phyloP scores from a whole-genome alignment of 2,888 invertebrate species.

The Rhyacophila evoluta region DNA sequence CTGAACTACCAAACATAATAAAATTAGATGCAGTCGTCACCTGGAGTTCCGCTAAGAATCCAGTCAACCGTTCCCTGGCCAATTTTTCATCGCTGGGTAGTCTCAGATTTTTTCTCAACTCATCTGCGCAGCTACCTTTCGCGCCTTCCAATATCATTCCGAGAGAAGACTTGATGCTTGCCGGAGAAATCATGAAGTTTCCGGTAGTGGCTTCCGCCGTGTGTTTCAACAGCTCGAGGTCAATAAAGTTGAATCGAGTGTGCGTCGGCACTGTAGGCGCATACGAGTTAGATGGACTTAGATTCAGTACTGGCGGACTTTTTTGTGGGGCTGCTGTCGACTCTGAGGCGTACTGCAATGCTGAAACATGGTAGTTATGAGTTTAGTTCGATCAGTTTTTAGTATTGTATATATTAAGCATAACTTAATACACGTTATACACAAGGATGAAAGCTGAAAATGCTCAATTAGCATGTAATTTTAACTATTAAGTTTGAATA shows the following conservation, averaged over 20 bases:
- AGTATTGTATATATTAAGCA: too few relatives aligned
- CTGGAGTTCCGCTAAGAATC: constrained; percentile 60
- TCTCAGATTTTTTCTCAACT: constrained; percentile 71
- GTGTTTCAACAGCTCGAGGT: constrained; percentile 69
- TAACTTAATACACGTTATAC: too few relatives aligned
- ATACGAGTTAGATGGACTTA: neutral
- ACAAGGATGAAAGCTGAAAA: too few relatives aligned
- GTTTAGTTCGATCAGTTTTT: too few relatives aligned
- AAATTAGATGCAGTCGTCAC: too few relatives aligned
- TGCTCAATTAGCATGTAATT: too few relatives aligned
- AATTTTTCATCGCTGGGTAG: constrained; percentile 64
- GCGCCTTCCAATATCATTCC: constrained; percentile 76
- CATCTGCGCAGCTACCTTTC: constrained; percentile 68
- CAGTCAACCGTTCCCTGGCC: constrained; percentile 61
- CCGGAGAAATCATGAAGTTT: constrained; percentile 77
- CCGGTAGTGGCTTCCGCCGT: constrained; percentile 62
- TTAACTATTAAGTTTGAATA: too few relatives aligned
- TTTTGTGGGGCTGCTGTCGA: neutral
- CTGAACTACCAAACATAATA: too few relatives aligned
- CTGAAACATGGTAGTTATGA: too few relatives aligned
- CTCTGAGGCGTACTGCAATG: too few relatives aligned
- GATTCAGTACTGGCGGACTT: neutral
- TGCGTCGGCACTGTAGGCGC: neutral
- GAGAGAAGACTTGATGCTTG: constrained; percentile 74
- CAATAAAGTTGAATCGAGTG: constrained; percentile 69